Percentiles rank a stretch among this genome's conserved stretches.
These are phyloP conservation scores for Dione vanillae DNA, from an alignment of 2,888 invertebrate species.

Conservation along the genomic window DNA sequence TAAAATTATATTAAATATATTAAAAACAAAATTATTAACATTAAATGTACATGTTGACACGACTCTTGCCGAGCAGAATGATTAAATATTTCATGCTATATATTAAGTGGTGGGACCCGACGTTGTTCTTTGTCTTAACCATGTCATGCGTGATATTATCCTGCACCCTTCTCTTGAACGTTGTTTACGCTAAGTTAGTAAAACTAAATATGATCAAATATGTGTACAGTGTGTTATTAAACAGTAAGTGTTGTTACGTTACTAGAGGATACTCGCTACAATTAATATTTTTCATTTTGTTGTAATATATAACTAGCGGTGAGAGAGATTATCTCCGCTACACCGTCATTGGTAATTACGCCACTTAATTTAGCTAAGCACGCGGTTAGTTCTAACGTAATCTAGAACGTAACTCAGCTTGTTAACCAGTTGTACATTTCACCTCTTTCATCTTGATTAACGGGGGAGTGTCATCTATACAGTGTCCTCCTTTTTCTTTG, in stretches of 20 bases:
- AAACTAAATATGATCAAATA: constrained; percentile 9
- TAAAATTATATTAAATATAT: background rate
- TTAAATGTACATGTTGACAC: background rate
- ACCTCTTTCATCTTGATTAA: constrained; percentile 75
- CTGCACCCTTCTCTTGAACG: constrained; percentile 15
- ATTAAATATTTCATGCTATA: constrained; percentile 14
- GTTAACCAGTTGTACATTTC: constrained; percentile 48
- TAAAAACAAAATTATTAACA: background rate
- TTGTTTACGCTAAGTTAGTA: background rate
- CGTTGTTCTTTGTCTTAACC: constrained; percentile 16
- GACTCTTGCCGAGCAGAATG: background rate
- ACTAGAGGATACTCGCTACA: background rate
- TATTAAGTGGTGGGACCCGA: constrained; percentile 11
- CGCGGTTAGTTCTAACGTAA: constrained; percentile 23
- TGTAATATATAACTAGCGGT: constrained; percentile 3
- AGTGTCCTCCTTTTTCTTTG: constrained; percentile 64
- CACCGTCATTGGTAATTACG: constrained; percentile 18
- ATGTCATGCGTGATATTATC: constrained; percentile 17
- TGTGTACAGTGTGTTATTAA: background rate
- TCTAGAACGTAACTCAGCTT: constrained; percentile 21
- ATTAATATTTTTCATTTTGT: constrained; percentile 4
- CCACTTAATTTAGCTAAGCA: constrained; percentile 26
- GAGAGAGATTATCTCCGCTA: constrained; percentile 8
- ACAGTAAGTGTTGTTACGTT: background rate
- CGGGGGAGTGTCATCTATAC: constrained; percentile 58